Evolutionary conservation across 2,113 vertebrate species (phyloP), one percentile per base, ranked within the genome.

Genomic region (Cnemophilus loriae): DNA sequence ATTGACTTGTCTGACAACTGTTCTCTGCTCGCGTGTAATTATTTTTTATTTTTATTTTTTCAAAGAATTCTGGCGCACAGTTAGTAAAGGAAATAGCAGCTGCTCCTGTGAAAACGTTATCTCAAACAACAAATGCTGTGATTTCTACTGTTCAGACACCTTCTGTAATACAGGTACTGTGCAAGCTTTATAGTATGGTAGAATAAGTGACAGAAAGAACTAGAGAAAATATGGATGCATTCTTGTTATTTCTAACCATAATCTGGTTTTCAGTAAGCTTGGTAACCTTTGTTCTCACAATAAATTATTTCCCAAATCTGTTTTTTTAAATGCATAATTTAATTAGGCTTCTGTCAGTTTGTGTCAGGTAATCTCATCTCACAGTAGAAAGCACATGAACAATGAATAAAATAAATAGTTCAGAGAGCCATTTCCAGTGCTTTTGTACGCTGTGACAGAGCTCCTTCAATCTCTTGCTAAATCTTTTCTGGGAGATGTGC

Each of bases 131-230:
- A 90, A 97, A 96, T 93, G 95, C 97, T 79, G 80, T 98, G 63
- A 81, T 96, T 77, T 90, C 98, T 30, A 63, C 97, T 91, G 94
- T 92, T 81, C 97, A 98, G 47, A 97, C 98, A 95, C 91, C 97
- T 44, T 95, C 98, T 93, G 81, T 96, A 92, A 95, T 97, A 77
- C 98, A 98, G 96, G 98, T 98, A 97, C 86, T 97, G 93, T 56
- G 24, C 67, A 90, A 81, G 52, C 39, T 93, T 92, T 86, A 20
- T 20, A 39, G 19, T 16, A 6, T 16, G 18, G 10, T 83, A 24
- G 28, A 83, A 32, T 77, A 76, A 90, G 42, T 44, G 50, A 26
- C 56, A 55, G 59, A 80, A 70, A 30, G 46, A 88, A 37, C 21
- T 83, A 47, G 57, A 61, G 50, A 77, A 81, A 81, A 52, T 50